Percentiles rank a stretch among this genome's conserved stretches.
Evolutionary conservation across 1,140 invertebrate genomes (phyloP).

Genomic region (Drosophila prosaltans): DNA sequence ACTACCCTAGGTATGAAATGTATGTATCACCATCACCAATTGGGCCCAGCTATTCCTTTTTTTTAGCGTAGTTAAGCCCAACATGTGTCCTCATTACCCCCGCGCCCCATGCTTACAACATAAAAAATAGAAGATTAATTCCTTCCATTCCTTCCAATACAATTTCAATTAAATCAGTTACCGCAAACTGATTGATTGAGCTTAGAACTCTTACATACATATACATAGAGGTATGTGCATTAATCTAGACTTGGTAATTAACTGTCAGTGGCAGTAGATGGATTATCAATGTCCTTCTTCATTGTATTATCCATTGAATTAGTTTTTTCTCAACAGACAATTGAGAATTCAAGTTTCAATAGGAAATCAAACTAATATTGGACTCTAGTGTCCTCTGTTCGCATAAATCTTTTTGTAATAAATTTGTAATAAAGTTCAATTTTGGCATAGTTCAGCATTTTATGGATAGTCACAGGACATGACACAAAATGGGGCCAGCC

Average conservation of each 20-base stretch:
- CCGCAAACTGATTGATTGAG: conserved; percentile 35
- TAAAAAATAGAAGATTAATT: neutral
- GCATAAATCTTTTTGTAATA: conserved; percentile 57
- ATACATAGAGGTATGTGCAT: neutral
- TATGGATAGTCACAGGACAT: conserved; percentile 43
- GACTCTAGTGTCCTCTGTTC: conserved; percentile 35
- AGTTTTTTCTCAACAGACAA: too few species aligned
- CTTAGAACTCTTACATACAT: neutral
- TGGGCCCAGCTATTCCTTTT: conserved; percentile 10
- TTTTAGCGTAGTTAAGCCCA: conserved; percentile 15
- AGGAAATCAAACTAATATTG: neutral
- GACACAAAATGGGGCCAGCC: conserved; percentile 41
- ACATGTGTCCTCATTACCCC: conserved; percentile 12
- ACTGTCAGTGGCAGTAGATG: conserved; percentile 59
- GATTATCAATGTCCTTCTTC: conserved; percentile 38
- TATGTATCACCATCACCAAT: conserved; percentile 63
- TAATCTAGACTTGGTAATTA: conserved; percentile 47
- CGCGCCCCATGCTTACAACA: too few species aligned
- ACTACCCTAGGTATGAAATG: conserved; percentile 88
- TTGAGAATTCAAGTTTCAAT: conserved; percentile 2
- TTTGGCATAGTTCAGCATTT: conserved; percentile 74
- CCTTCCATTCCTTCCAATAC: neutral
- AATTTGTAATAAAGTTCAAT: conserved; percentile 71
- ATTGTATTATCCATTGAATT: neutral
- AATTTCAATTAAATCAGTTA: conserved; percentile 17